phyloP scores from a whole-genome alignment of 1,140 invertebrate genomes.

The Caenorhabditis briggsae region DNA sequence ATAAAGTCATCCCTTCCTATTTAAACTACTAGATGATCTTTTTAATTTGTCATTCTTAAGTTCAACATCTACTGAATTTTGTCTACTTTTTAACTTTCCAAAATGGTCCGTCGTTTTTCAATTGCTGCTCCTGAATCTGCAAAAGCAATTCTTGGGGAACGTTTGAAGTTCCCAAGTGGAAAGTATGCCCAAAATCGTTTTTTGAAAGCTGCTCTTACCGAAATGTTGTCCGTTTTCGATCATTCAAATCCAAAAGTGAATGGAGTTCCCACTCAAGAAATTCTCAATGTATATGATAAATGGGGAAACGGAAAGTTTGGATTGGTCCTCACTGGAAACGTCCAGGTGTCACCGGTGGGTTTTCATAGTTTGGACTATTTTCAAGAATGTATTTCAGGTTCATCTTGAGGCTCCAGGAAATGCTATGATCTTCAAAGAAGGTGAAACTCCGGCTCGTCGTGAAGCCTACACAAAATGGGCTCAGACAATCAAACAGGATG shows the following conservation, averaged over 20 bases:
- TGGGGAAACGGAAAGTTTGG: conserved; percentile 69
- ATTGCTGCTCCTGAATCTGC: conserved; percentile 21
- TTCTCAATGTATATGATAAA: conserved; percentile 69
- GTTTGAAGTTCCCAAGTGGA: conserved; percentile 46
- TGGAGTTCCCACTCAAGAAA: conserved; percentile 67
- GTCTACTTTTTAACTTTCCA: conserved; percentile 65
- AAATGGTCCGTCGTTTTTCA: conserved; percentile 6
- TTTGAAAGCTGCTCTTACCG: conserved; percentile 68
- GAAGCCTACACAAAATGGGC: conserved; percentile 59
- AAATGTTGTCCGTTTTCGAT: conserved; percentile 62
- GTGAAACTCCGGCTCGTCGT: conserved; percentile 62
- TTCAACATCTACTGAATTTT: neutral
- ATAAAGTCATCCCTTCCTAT: neutral
- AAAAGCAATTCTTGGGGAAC: conserved; percentile 44
- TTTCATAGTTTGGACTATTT: neutral
- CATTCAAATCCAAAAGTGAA: neutral
- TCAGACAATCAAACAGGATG: conserved; percentile 62
- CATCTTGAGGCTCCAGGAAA: conserved; percentile 68
- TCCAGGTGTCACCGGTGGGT: conserved; percentile 63
- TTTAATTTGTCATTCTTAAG: neutral
- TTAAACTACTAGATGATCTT: conserved; percentile 14
- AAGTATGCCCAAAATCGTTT: conserved; percentile 64
- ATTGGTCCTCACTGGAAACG: conserved; percentile 67
- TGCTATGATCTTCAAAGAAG: conserved; percentile 65
- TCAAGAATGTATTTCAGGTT: conserved; percentile 27